phyloP scores from a whole-genome alignment of 2,888 invertebrate genomes.

The Pandemis corylana region DNA sequence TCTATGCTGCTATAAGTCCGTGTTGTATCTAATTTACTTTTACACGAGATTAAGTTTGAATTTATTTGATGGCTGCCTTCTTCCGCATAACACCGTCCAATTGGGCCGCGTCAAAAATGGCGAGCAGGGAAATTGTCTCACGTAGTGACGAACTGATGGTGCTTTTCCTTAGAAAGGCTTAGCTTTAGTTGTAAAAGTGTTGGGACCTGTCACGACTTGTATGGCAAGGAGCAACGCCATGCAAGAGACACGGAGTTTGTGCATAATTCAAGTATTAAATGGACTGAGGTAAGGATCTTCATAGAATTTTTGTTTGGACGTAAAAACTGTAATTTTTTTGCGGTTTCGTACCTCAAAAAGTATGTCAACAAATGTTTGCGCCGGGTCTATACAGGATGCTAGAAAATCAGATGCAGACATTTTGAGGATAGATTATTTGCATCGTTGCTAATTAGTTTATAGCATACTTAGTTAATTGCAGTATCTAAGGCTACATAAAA shows the following conservation, averaged over 20 bases:
- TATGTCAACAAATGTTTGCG: too few relatives aligned
- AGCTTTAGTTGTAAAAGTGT: slow-evolving; percentile 35
- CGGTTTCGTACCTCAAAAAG: too few relatives aligned
- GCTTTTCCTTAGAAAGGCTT: slow-evolving; percentile 13
- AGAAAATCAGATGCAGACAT: too few relatives aligned
- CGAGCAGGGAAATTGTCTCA: slow-evolving; percentile 66
- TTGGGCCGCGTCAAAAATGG: slow-evolving; percentile 69
- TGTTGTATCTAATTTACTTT: neutral
- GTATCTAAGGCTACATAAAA: too few relatives aligned
- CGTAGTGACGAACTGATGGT: slow-evolving; percentile 48
- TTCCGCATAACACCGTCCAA: slow-evolving; percentile 46
- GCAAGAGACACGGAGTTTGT: neutral
- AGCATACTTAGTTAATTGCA: too few relatives aligned
- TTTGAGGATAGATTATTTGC: too few relatives aligned
- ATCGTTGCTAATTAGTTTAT: too few relatives aligned
- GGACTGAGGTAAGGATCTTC: neutral
- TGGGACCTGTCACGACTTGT: slow-evolving; percentile 32
- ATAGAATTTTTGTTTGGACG: neutral
- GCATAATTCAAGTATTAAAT: neutral
- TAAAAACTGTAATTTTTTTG: neutral
- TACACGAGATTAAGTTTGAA: too few relatives aligned
- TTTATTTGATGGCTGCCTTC: too few relatives aligned
- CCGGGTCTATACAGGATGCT: too few relatives aligned
- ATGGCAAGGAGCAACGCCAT: slow-evolving; percentile 11
- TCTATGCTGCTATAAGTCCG: too few relatives aligned